Evolutionary conservation across 2,113 vertebrate species (phyloP).

Genomic region (Australoheros scitulus): DNA sequence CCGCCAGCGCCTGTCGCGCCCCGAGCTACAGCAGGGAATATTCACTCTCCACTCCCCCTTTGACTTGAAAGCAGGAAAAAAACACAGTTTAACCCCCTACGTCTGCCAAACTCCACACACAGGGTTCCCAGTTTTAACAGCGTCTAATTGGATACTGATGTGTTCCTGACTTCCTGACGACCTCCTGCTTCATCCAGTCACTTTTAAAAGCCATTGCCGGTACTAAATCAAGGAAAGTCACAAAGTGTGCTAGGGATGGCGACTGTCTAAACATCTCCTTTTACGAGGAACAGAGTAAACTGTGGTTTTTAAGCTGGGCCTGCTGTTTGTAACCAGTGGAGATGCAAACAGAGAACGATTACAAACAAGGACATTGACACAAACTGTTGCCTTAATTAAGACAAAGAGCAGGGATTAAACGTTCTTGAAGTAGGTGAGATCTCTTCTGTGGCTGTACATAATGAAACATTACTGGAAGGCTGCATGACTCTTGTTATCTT

Average conservation of each 20-base stretch:
- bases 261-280: slow-evolving; percentile 62
- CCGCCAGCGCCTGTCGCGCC: slow-evolving; percentile 27
- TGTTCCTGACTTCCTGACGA: slow-evolving; percentile 58
- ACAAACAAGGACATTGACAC: background rate
- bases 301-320: background rate
- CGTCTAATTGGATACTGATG: slow-evolving; percentile 74
- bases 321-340: slow-evolving; percentile 1
- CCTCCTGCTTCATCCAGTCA: slow-evolving; percentile 28
- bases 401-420: slow-evolving; percentile 7
- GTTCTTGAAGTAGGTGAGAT: background rate
- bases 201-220: slow-evolving; percentile 22
- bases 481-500: slow-evolving; percentile 30
- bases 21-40: slow-evolving; percentile 1
- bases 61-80: slow-evolving; percentile 34
- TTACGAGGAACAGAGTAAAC: slow-evolving; percentile 58
- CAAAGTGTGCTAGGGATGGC: slow-evolving; percentile 23
- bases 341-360: slow-evolving; percentile 17
- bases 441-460: background rate
- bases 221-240: slow-evolving; percentile 40
- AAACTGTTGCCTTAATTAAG: slow-evolving; percentile 10
- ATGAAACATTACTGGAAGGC: slow-evolving; percentile 37
- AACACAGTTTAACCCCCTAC: background rate
- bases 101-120: slow-evolving; percentile 55
- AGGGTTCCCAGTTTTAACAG: slow-evolving; percentile 57
- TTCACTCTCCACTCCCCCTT: slow-evolving; percentile 25